These are phyloP conservation scores for Thecophora atra DNA, from an alignment of 2,888 invertebrate species.

Conservation along the genomic window DNA sequence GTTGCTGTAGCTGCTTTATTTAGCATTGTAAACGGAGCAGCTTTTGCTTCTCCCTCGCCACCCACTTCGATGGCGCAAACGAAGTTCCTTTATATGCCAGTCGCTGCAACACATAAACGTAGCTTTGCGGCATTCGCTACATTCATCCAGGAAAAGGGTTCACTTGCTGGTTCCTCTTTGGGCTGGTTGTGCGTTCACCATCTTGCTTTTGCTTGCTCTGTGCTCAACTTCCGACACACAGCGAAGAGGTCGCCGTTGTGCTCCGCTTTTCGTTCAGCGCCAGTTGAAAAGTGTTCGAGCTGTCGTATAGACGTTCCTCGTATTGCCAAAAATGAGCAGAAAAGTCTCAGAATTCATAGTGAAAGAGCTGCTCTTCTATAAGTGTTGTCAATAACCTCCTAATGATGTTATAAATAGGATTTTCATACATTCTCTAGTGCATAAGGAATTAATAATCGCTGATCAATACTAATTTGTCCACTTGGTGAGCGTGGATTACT, in stretches of 20 bases:
- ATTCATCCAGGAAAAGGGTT: conserved; percentile 38
- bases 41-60: not conserved
- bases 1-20: not conserved
- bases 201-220: conserved; percentile 23
- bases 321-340: not conserved
- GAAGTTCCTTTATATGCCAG: not conserved
- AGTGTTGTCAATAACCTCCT: not conserved
- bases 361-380: too few species aligned
- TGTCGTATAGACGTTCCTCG: conserved; percentile 51
- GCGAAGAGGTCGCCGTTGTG: conserved; percentile 32
- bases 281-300: conserved; percentile 52
- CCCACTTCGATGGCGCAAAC: not conserved
- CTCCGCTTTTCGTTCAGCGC: conserved; percentile 35
- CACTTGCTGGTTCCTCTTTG: conserved; percentile 16
- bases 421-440: not conserved
- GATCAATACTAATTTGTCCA: not conserved
- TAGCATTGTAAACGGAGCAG: not conserved
- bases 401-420: not conserved
- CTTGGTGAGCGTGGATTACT: not conserved
- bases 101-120: conserved; percentile 18
- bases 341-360: not conserved
- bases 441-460: too few species aligned
- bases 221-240: not conserved
- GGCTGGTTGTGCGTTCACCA: not conserved
- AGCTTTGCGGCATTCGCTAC: conserved; percentile 10